Evolutionary conservation across 2,797 vertebrate genomes (phyloP), one percentile per base, ranked within the genome.

Genomic region (Gobionotothen gibberifrons): DNA sequence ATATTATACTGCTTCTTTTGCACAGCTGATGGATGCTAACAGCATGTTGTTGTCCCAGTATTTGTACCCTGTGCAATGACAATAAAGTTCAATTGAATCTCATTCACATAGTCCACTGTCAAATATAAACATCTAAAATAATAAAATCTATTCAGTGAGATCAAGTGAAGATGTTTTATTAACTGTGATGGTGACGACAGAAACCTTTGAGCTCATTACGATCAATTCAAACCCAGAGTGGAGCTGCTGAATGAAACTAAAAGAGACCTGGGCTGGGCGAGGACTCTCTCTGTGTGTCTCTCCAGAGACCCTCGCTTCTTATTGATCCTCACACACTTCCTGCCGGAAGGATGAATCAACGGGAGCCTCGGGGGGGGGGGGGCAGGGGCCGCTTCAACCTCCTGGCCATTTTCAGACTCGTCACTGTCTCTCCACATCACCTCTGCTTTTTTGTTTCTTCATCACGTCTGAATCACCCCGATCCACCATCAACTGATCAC

Each of bases 321-420:
- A 94, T 94, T 93, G 93, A 94, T 93, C 87, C 68, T 76, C 53
- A 70, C 79, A 86, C 80, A 85, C 85, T 92, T 93, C 91, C 90
- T 93, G 88, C 87, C 88, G 84, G 91, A 92, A 90, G 90, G 84
- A 90, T 78, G 83, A 91, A 90, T 90, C 53, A 79, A 86, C 70
- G 0, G 21, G 55, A 80, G 56, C 75, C 86, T 78, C 47, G 26
- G 66, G 80, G 81, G 84, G 69, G 84, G 69, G 76, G 69, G 22
- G 22, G 76, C 68, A 60, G 77, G 29, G 70, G 74, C 17, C 19
- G 16, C 81, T 57, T 79, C 76, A 76, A 29, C 60, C 83, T 85
- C 71, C 75, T 67, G 54, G 77, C 76, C 62, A 51, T 69, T 59
- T 57, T 67, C 73, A 74, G 54, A 64, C 67, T 40, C 10, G 58